Conservation (phyloP, 1,140 invertebrate genomes). For the Babylonia areolata region DNA sequence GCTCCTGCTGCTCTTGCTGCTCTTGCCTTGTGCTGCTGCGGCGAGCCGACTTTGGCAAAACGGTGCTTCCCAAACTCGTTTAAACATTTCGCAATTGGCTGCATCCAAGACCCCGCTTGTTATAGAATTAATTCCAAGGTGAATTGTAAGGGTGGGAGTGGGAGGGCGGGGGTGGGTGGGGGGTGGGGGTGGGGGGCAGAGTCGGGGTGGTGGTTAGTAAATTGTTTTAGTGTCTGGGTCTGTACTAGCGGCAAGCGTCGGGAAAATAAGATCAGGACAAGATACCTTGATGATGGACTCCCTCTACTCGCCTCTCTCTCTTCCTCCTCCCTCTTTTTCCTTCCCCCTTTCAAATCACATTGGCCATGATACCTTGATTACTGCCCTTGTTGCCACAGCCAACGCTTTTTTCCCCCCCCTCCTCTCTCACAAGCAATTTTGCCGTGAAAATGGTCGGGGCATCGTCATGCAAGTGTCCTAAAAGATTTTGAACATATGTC, state of each 20-base stretch:
- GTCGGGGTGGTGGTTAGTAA: constrained; percentile 47
- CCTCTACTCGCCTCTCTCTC: neutral
- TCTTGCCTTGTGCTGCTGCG: too few species aligned
- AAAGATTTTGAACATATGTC: too few species aligned
- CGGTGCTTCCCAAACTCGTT: constrained; percentile 49
- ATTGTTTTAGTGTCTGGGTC: constrained; percentile 59
- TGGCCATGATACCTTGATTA: neutral
- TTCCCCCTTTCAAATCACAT: constrained; percentile 12
- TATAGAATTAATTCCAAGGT: constrained; percentile 57
- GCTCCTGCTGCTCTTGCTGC: neutral
- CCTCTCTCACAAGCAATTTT: too few species aligned
- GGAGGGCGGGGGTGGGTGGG: neutral
- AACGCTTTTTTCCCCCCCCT: too few species aligned
- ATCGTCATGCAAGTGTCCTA: too few species aligned
- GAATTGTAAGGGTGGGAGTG: constrained; percentile 50
- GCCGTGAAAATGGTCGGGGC: too few species aligned
- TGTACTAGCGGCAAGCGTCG: constrained; percentile 26
- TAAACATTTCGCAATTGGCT: constrained; percentile 55
- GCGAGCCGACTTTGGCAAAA: constrained; percentile 30
- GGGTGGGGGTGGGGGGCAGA: neutral
- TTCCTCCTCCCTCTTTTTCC: neutral
- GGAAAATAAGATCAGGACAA: constrained; percentile 25
- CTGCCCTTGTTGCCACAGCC: neutral
- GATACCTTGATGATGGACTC: constrained; percentile 30
- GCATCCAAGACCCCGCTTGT: constrained; percentile 44